Evolutionary conservation across 2,888 invertebrate genomes (phyloP).

Genomic region (Eupithecia subfuscata): DNA sequence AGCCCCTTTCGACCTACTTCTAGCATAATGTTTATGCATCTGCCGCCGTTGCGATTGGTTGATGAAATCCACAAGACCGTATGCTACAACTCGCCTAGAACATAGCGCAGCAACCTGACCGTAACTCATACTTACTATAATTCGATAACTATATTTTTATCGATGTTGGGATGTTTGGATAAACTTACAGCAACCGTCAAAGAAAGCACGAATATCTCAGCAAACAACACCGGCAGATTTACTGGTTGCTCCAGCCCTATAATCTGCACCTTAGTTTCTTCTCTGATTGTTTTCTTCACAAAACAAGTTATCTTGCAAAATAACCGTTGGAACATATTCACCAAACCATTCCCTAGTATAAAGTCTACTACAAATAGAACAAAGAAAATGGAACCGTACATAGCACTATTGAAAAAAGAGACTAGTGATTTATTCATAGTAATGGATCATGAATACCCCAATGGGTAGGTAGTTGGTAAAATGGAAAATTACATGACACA

Average conservation of each 20-base stretch:
- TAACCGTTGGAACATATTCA: constrained; percentile 50
- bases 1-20: no score
- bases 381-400: constrained; percentile 55
- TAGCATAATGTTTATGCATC: not conserved
- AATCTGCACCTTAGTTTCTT: constrained; percentile 54
- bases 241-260: constrained; percentile 48
- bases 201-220: constrained; percentile 61
- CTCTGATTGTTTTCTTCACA: constrained; percentile 56
- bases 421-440: constrained; percentile 53
- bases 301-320: constrained; percentile 62
- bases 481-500: not conserved
- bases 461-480: not conserved
- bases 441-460: not conserved
- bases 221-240: constrained; percentile 56
- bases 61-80: not conserved
- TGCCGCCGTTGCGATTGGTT: no score
- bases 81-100: no score
- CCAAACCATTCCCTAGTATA: constrained; percentile 66
- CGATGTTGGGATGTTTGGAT: no score
- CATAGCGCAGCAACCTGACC: no score
- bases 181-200: constrained; percentile 62
- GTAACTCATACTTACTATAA: no score
- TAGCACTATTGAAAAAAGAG: constrained; percentile 42
- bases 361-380: constrained; percentile 65
- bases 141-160: no score